These are phyloP conservation scores for Campoletis sonorensis DNA, from an alignment of 1,140 invertebrate genomes.

Conservation along the genomic window DNA sequence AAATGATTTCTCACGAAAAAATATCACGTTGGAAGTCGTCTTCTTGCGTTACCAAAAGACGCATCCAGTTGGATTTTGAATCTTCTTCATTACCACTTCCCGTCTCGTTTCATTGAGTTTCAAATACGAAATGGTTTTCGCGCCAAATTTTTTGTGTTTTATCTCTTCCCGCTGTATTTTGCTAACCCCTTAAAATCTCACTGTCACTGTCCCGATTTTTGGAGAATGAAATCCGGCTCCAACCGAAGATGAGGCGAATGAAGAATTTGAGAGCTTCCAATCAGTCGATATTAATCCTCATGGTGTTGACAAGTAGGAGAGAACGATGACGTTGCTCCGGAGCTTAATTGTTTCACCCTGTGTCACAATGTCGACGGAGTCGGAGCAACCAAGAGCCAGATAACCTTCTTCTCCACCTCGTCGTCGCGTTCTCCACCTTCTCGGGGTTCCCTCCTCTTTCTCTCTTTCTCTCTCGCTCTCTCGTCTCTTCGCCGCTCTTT, in stretches of 20 bases:
- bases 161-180: background rate
- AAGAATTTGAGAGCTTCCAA: background rate
- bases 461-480: constrained; percentile 31
- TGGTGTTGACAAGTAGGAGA: background rate
- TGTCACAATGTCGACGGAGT: constrained; percentile 18
- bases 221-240: constrained; percentile 56
- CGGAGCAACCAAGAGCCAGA: constrained; percentile 25
- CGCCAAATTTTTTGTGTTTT: background rate
- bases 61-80: too few species aligned
- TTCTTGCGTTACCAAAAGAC: too few species aligned
- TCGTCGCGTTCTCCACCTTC: constrained; percentile 43
- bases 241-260: background rate
- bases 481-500: background rate
- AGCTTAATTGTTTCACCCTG: constrained; percentile 7
- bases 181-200: background rate
- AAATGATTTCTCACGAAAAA: too few species aligned
- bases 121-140: background rate
- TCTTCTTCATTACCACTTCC: too few species aligned
- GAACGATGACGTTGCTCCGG: background rate
- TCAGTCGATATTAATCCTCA: background rate
- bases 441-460: constrained; percentile 5
- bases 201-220: constrained; percentile 46
- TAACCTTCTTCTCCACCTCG: constrained; percentile 58
- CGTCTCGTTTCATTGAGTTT: too few species aligned
- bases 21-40: too few species aligned